Evolutionary conservation across 2,888 invertebrate species (phyloP).

Genomic region (Agrochola macilenta): DNA sequence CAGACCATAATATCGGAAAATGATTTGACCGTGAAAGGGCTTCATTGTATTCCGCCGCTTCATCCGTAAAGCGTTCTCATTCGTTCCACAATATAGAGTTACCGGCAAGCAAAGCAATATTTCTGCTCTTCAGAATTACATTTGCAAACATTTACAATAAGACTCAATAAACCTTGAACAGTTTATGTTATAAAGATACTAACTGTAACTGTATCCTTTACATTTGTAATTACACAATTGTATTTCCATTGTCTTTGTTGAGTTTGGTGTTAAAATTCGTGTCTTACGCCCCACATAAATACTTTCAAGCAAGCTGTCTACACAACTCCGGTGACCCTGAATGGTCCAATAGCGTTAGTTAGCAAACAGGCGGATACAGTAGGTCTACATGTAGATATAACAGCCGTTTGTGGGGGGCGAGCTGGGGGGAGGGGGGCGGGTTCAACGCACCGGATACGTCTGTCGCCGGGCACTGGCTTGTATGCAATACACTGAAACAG

Average conservation of each 20-base stretch:
- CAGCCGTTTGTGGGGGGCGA: conserved; percentile 70
- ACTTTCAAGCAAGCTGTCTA: conserved; percentile 70
- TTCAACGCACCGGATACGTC: conserved; percentile 90
- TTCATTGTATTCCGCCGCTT: conserved; percentile 65
- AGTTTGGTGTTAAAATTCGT: conserved; percentile 64
- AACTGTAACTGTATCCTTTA: conserved; percentile 46
- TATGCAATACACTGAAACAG: conserved; percentile 80
- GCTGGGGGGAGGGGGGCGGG: conserved; percentile 77
- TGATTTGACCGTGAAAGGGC: conserved; percentile 81
- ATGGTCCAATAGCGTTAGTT: conserved; percentile 75
- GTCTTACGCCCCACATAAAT: conserved; percentile 60
- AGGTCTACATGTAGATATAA: conserved; percentile 72
- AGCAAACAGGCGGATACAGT: conserved; percentile 76
- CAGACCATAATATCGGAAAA: conserved; percentile 75
- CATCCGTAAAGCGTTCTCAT: conserved; percentile 51
- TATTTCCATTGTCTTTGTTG: conserved; percentile 59
- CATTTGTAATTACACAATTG: conserved; percentile 65
- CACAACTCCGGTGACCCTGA: conserved; percentile 76
- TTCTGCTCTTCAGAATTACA: conserved; percentile 54
- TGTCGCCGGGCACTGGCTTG: conserved; percentile 82
- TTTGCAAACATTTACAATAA: conserved; percentile 60
- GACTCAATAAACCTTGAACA: conserved; percentile 55
- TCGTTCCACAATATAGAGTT: conserved; percentile 49
- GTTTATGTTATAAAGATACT: conserved; percentile 38
- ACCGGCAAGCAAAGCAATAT: conserved; percentile 40